These are phyloP conservation scores for Proteles cristata DNA, from an alignment of 2,113 vertebrate species.

Conservation along the genomic window DNA sequence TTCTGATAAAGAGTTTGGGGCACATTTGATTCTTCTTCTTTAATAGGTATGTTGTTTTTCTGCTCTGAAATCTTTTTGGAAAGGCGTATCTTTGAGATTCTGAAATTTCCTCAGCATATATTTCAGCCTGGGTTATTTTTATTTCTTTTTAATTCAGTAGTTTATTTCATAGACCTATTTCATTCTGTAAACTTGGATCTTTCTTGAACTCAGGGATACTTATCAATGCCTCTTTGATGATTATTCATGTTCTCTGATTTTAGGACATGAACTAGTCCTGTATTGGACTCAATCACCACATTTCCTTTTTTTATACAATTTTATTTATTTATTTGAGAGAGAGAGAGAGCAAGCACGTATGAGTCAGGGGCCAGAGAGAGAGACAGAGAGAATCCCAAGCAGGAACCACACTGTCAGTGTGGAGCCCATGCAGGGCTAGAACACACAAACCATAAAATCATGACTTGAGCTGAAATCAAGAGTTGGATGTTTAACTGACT, in stretches of 20 bases:
- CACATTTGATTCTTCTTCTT: neutral
- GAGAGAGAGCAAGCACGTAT: too few species aligned
- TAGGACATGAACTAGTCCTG: neutral
- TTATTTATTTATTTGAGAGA: too few species aligned
- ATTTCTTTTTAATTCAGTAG: neutral
- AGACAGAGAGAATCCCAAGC: too few species aligned
- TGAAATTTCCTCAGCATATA: neutral
- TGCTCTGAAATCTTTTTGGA: neutral
- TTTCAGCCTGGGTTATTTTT: neutral
- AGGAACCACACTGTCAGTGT: too few species aligned
- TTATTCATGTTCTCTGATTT: conserved; percentile 2
- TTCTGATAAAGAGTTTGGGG: neutral
- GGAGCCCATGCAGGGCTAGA: too few species aligned
- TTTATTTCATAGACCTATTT: neutral
- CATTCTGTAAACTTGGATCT: neutral
- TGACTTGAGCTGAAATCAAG: too few species aligned
- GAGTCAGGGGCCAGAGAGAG: too few species aligned
- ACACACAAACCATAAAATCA: too few species aligned
- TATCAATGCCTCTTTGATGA: neutral
- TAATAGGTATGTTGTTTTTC: neutral
- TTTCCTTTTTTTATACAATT: neutral
- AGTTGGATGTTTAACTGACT: too few species aligned
- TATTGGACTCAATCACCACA: neutral
- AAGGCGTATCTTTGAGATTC: neutral
- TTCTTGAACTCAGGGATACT: neutral